These are phyloP conservation scores for Hypercompe scribonia DNA, from an alignment of 2,888 invertebrate species.

Conservation along the genomic window DNA sequence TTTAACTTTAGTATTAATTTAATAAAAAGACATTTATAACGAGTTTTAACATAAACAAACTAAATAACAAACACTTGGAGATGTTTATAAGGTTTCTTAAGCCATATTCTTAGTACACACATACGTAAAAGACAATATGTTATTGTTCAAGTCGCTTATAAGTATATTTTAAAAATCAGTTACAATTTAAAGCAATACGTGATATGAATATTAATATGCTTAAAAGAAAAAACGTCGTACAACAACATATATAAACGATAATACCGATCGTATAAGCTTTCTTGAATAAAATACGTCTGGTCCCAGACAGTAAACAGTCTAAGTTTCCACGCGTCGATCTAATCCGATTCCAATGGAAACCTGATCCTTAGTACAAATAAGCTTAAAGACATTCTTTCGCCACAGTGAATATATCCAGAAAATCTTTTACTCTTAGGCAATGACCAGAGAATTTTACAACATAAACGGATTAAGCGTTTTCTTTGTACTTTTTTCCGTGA, in stretches of 20 bases:
- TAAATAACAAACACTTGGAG: neutral
- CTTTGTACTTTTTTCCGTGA: neutral
- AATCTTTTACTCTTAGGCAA: neutral
- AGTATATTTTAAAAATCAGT: neutral
- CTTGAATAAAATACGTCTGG: neutral
- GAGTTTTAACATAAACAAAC: neutral
- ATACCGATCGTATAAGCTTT: neutral
- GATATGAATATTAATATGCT: neutral
- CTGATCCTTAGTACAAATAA: slow-evolving; percentile 18
- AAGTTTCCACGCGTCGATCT: slow-evolving; percentile 9
- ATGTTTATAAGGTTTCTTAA: neutral
- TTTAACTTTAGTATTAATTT: too few relatives aligned
- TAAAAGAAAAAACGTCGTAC: neutral
- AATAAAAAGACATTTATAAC: neutral
- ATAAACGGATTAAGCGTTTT: neutral
- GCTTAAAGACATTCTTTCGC: slow-evolving; percentile 6
- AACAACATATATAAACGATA: neutral
- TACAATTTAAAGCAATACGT: neutral
- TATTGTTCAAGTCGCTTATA: neutral
- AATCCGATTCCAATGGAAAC: slow-evolving; percentile 18
- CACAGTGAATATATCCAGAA: neutral
- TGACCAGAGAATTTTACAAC: neutral
- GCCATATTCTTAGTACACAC: neutral
- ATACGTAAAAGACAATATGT: neutral
- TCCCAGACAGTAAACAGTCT: slow-evolving; percentile 1